phyloP scores from a whole-genome alignment of 92 coral and sea anemone genomes.

The Pocillopora meandrina region DNA sequence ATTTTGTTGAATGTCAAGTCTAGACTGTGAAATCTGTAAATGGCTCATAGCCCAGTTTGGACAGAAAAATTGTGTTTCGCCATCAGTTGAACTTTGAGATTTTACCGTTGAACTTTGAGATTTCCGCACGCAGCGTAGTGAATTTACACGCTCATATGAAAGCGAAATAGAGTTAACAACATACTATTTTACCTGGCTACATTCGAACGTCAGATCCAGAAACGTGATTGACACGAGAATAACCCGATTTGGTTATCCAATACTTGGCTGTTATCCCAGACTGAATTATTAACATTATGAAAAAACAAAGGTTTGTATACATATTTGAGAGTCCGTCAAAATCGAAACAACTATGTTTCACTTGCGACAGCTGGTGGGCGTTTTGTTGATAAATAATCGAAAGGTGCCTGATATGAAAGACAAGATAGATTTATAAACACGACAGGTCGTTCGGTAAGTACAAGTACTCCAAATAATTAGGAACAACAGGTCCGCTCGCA shows the following conservation, averaged over 20 bases:
- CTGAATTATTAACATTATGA: not conserved
- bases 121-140: no score
- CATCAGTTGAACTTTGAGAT: no score
- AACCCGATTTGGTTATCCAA: not conserved
- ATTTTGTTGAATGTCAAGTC: no score
- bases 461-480: not conserved
- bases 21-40: no score
- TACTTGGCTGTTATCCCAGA: not conserved
- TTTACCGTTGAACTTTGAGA: no score
- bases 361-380: not conserved
- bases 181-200: not conserved
- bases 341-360: not conserved
- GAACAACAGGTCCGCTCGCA: not conserved
- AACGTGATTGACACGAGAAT: not conserved
- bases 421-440: constrained; percentile 12
- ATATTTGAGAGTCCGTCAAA: not conserved
- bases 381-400: constrained; percentile 20
- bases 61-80: no score
- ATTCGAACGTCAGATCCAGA: not conserved
- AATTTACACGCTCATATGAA: not conserved
- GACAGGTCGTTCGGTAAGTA: not conserved
- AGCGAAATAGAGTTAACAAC: not conserved
- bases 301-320: not conserved
- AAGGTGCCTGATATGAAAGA: not conserved
- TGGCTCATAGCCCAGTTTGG: no score